Evolutionary conservation across 2,113 vertebrate species (phyloP).

Genomic region (Patagioenas fasciata): DNA sequence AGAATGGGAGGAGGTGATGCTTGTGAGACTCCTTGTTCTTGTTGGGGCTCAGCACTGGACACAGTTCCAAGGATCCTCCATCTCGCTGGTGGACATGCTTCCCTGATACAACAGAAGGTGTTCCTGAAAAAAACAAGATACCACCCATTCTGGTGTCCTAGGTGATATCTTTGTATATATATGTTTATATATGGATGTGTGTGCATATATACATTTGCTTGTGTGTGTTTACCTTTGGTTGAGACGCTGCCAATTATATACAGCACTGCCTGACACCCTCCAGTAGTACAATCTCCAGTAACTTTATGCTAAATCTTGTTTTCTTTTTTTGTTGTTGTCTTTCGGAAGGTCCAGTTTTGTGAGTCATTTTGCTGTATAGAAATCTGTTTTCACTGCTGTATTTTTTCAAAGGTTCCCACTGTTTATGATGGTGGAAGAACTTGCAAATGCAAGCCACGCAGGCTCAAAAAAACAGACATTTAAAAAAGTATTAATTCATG

Average conservation of each 20-base stretch:
- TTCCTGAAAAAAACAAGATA: not conserved
- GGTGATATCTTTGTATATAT: not conserved
- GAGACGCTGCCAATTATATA: not conserved
- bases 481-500: conserved; percentile 31
- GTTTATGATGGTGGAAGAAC: not conserved
- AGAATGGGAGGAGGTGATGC: not conserved
- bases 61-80: not conserved
- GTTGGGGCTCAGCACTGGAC: not conserved
- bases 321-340: not conserved
- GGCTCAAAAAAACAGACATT: not conserved
- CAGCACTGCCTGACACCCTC: not conserved
- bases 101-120: not conserved
- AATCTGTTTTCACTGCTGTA: not conserved
- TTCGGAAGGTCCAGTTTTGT: not conserved
- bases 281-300: not conserved
- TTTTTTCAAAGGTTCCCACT: not conserved
- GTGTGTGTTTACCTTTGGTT: not conserved
- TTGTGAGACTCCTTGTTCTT: not conserved
- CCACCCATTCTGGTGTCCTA: not conserved
- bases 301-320: not conserved
- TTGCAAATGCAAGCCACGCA: not conserved
- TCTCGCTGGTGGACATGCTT: not conserved
- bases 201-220: not conserved
- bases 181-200: not conserved
- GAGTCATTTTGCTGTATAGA: not conserved